Evolutionary conservation across 2,113 vertebrate species (phyloP), one percentile per base, ranked within the genome.

Genomic region (Hypanus sabinus): DNA sequence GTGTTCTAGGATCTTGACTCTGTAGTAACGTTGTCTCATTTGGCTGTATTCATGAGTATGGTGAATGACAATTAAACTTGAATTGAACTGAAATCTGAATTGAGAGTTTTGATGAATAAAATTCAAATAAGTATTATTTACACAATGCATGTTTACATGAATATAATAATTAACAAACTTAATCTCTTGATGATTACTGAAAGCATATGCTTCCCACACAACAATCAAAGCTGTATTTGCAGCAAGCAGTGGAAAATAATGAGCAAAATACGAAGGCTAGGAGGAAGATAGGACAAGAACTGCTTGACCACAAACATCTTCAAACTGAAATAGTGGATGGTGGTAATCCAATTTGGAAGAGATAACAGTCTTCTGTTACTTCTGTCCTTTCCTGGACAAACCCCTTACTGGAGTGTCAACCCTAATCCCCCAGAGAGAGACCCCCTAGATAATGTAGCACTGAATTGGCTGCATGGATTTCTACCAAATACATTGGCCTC

Each of bases 281-380:
- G 95, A 94, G 95, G 95, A 95, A 95, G 95, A 94, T 20, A 95
- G 94, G 94, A 94, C 60, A 92, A 94, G 91, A 95, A 95, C 96
- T 96, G 95, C 96, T 96, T 96, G 95, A 97, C 96, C 95, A 93
- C 91, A 94, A 95, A 96, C 97, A 96, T 97, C 96, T 97, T 96
- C 97, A 97, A 97, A 97, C 96, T 97, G 97, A 97, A 97, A 97
- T 97, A 97, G 97, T 96, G 97, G 96, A 96, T 96, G 95, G 96
- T 96, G 97, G 97, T 97, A 97, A 97, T 97, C 96, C 97, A 97
- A 97, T 97, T 97, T 97, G 97, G 96, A 96, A 95, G 95, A 97
- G 97, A 97, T 97, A 97, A 97, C 97, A 97, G 97, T 95, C 95
- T 96, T 96, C 96, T 96, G 97, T 96, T 96, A 97, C 96, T 95